A percentile compares a stretch with the other conserved stretches of the same genome.
Evolutionary conservation across 1,140 invertebrate species (phyloP).

Genomic region (Calephelis nemesis): DNA sequence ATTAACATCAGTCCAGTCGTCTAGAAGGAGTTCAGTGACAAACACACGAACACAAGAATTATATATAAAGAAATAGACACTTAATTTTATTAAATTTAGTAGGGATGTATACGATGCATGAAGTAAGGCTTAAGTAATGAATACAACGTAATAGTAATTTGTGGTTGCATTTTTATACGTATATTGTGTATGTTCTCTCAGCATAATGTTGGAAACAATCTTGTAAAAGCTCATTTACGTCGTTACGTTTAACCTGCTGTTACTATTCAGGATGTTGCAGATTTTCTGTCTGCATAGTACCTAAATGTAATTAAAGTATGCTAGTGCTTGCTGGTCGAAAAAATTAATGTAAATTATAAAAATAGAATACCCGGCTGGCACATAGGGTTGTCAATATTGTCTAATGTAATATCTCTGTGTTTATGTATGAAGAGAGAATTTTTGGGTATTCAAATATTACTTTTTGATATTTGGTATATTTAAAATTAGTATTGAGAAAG

Average conservation of each 20-base stretch:
- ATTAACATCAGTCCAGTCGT: too few species aligned
- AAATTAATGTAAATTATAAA: conserved; percentile 49
- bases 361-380: conserved; percentile 33
- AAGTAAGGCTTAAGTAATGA: too few species aligned
- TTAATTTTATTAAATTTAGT: too few species aligned
- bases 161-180: not conserved
- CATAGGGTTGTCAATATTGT: conserved; percentile 8
- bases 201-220: not conserved
- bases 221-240: conserved; percentile 5
- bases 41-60: too few species aligned
- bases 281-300: conserved; percentile 18
- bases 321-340: conserved; percentile 33
- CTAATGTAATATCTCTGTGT: not conserved
- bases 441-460: too few species aligned
- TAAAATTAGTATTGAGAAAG: too few species aligned
- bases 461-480: too few species aligned
- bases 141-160: too few species aligned
- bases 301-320: conserved; percentile 24
- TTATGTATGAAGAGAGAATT: too few species aligned
- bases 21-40: too few species aligned
- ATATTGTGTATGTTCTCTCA: not conserved
- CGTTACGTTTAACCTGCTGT: not conserved
- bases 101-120: too few species aligned
- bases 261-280: not conserved
- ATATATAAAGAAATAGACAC: too few species aligned